A percentile compares a stretch with the other conserved stretches of the same genome.
These are phyloP conservation scores for Nymphalis io DNA, from an alignment of 1,140 invertebrate species.

Conservation along the genomic window DNA sequence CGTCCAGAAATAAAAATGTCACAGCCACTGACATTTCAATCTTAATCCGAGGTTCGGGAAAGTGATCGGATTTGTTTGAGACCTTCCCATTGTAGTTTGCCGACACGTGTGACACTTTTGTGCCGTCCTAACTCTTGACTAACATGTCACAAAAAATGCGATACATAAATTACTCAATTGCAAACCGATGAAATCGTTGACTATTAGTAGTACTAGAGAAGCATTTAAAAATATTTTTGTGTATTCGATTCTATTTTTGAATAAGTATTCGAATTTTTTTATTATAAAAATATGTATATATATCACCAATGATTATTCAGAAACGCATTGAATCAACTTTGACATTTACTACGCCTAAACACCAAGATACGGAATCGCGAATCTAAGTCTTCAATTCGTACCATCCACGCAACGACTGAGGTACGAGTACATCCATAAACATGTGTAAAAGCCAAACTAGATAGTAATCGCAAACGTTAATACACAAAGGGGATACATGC, in stretches of 20 bases:
- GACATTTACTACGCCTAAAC: conserved; percentile 2
- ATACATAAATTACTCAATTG: not conserved
- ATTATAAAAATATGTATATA: no score
- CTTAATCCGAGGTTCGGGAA: conserved; percentile 66
- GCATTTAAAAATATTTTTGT: no score
- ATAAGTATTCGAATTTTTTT: no score
- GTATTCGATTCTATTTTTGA: no score
- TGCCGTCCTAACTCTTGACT: not conserved
- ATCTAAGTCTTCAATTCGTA: not conserved
- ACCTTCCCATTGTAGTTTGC: conserved; percentile 45
- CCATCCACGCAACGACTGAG: not conserved
- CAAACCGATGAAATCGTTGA: no score
- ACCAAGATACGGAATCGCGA: not conserved
- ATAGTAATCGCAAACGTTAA: conserved; percentile 35
- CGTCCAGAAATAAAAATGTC: conserved; percentile 76
- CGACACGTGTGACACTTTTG: conserved; percentile 17
- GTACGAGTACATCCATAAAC: conserved; percentile 26
- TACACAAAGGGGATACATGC: conserved; percentile 37
- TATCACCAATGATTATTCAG: no score
- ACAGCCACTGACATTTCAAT: conserved; percentile 73
- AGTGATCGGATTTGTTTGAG: conserved; percentile 65
- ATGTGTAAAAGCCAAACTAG: conserved; percentile 31
- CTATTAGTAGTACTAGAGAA: no score
- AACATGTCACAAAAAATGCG: not conserved
- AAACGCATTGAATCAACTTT: not conserved